phyloP scores from a whole-genome alignment of 2,113 vertebrate species.

The Cricetomys ansorgei region DNA sequence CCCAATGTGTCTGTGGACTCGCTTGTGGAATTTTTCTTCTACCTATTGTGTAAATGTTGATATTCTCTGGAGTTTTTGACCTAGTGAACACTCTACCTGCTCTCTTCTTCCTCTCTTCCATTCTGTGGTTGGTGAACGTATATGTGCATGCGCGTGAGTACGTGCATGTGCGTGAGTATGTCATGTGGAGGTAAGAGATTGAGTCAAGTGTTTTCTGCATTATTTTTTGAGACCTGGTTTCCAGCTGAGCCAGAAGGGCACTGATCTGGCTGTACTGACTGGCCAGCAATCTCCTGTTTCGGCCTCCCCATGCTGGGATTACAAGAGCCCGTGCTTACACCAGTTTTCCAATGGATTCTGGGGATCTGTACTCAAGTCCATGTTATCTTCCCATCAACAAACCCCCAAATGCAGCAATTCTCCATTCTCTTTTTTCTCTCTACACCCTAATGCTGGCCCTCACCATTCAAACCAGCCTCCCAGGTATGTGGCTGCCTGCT shows the following conservation, averaged over 20 bases:
- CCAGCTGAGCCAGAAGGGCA: background rate
- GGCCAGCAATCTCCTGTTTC: no score
- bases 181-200: background rate
- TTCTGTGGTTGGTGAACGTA: no score
- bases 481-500: background rate
- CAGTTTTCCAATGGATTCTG: background rate
- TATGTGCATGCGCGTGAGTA: background rate
- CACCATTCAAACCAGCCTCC: background rate
- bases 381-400: background rate
- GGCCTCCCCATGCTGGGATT: no score
- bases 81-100: background rate
- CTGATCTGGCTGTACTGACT: background rate
- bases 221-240: background rate
- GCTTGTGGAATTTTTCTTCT: slow-evolving; percentile 16
- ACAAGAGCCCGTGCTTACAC: background rate
- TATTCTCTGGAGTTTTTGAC: background rate
- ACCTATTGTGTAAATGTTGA: background rate
- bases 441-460: background rate
- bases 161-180: background rate
- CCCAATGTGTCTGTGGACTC: background rate
- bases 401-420: background rate
- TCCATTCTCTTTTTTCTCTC: background rate
- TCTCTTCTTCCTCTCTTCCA: background rate
- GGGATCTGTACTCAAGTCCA: background rate
- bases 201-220: background rate